Base-by-base conservation (phyloP, 2,113 vertebrate genomes). In the Promerops cafer region DNA sequence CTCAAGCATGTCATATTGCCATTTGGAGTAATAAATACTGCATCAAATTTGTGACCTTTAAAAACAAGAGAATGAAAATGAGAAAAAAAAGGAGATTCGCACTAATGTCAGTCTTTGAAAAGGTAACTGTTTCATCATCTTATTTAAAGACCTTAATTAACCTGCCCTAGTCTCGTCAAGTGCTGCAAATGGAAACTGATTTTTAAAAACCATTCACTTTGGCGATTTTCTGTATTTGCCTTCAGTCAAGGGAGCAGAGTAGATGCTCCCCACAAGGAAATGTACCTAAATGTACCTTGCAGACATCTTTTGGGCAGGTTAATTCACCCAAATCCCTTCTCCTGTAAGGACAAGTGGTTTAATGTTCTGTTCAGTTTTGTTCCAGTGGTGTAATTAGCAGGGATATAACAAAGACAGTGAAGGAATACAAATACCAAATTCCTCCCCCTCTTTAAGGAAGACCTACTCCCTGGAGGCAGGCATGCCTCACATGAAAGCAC, bases 331-430 rank as follows among this genome's bases (percentile, higher is more conserved):
- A 76, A 85, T 87, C 39, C 24, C 19, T 76, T 76, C 10, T 89
- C 39, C 16, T 84, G 28, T 82, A 91, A 85, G 42, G 59, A 86
- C 23, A 90, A 89, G 54, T 49, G 35, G 18, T 71, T 87, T 79
- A 54, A 83, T 69, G 42, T 39, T 91, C 77, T 89, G 30, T 50
- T 93, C 35, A 50, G 61, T 89, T 93, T 76, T 76, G 20, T 83
- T 87, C 57, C 66, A 89, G n/a, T 15, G 53, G 28, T 15, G 13
- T 50, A 93, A 85, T 94, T 92, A 94, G 4, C 57, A 50, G 40
- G 35, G 21, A 22, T 69, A 35, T 71, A 92, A 65, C 52, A 94
- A 66, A 87, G 57, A 28, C 7, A 27, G 22, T 2, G 28, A 82
- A 65, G n/a, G n/a, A 87, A 78, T 17, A 40, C 16, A 23, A 87